Conservation (phyloP, 2,113 vertebrate species). For the human region GRCh38 chr17:59968001-59968500, state of each 20-base stretch:
- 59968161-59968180: background rate
- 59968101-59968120: background rate
- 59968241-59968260: background rate
- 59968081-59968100: background rate
- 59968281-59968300: background rate
- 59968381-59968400: constrained; percentile 8
- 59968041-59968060: background rate
- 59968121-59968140: background rate
- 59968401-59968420: background rate
- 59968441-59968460: background rate
- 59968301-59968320: background rate
- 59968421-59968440: background rate
- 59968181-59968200: background rate
- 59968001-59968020: too few species aligned
- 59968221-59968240: background rate
- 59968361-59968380: background rate
- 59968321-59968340: background rate
- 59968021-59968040: background rate
- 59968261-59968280: constrained; percentile 7
- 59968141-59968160: background rate
- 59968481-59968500: background rate
- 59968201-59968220: background rate
- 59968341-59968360: background rate
- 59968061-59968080: background rate
- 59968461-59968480: background rate